These are phyloP conservation scores for Dolichotis patagonum DNA, from an alignment of 2,113 vertebrate genomes.

Conservation along the genomic window DNA sequence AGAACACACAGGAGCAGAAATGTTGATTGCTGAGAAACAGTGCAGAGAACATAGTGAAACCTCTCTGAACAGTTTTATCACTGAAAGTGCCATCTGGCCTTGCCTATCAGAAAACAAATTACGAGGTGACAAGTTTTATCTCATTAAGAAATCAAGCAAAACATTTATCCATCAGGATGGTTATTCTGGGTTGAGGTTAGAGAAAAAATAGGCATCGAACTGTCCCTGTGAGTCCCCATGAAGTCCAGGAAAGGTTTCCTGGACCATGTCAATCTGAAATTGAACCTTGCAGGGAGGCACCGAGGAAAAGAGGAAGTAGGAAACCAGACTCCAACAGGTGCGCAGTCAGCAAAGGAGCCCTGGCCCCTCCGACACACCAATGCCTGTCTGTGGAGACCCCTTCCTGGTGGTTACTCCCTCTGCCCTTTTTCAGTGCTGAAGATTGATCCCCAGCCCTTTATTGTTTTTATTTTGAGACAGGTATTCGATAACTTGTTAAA, in stretches of 20 bases:
- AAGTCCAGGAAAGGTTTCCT: not conserved
- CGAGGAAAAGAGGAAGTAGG: conserved; percentile 61
- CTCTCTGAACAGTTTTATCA: conserved; percentile 42
- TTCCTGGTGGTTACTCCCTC: not conserved
- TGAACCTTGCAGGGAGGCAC: not conserved
- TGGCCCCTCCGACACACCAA: fast-evolving
- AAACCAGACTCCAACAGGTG: conserved; percentile 44
- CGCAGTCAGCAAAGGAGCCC: not conserved
- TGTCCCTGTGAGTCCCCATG: not conserved
- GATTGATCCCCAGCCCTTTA: not conserved
- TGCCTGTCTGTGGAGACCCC: not conserved
- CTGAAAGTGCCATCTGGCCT: conserved; percentile 75
- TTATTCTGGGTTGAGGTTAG: not conserved
- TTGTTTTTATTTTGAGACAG: not conserved
- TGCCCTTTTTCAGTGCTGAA: no score
- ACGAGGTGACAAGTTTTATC: conserved; percentile 17
- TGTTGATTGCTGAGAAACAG: conserved; percentile 46
- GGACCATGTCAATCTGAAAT: not conserved
- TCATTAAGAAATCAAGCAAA: not conserved
- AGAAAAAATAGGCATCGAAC: not conserved
- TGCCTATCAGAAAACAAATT: conserved; percentile 1
- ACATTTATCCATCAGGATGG: not conserved
- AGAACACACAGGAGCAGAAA: not conserved
- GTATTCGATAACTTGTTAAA: not conserved
- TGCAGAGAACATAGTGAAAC: conserved; percentile 47